Percentiles rank a stretch among this genome's conserved stretches.
phyloP scores from a whole-genome alignment of 2,797 vertebrate species.

The Antrozous pallidus region DNA sequence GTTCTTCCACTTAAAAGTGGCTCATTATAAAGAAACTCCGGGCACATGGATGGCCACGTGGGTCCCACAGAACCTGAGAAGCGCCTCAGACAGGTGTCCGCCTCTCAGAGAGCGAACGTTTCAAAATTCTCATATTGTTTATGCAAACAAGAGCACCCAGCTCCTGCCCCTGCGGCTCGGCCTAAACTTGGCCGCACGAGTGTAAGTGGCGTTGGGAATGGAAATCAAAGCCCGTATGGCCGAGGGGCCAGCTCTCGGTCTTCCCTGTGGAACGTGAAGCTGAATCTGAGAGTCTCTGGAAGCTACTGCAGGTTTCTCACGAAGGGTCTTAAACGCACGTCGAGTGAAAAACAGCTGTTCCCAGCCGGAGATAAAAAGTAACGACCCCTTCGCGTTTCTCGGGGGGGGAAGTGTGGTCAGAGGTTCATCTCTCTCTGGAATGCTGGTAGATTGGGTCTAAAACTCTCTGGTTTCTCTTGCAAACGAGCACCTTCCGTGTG shows the following conservation, averaged over 20 bases:
- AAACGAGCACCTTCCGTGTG: neutral
- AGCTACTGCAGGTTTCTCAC: fast-evolving
- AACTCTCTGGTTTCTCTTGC: fast-evolving
- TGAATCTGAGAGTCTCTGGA: neutral
- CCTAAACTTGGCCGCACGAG: fast-evolving
- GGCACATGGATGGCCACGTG: fast-evolving
- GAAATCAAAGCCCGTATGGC: neutral
- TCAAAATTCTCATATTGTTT: neutral
- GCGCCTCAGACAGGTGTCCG: fast-evolving
- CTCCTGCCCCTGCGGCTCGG: fast-evolving
- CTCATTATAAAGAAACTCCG: neutral
- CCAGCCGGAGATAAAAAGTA: fast-evolving
- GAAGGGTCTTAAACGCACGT: fast-evolving
- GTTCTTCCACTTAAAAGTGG: neutral
- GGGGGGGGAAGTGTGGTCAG: fast-evolving
- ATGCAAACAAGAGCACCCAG: fast-evolving
- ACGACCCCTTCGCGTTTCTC: fast-evolving
- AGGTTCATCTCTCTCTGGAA: fast-evolving
- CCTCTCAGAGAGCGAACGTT: neutral
- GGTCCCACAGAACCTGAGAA: neutral
- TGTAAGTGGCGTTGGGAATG: neutral
- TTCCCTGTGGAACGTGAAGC: neutral
- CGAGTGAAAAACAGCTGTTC: fast-evolving
- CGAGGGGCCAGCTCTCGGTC: neutral
- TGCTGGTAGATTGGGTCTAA: fast-evolving